Base-by-base conservation (phyloP, 2,888 invertebrate genomes). In the Cryptus viduatorius region DNA sequence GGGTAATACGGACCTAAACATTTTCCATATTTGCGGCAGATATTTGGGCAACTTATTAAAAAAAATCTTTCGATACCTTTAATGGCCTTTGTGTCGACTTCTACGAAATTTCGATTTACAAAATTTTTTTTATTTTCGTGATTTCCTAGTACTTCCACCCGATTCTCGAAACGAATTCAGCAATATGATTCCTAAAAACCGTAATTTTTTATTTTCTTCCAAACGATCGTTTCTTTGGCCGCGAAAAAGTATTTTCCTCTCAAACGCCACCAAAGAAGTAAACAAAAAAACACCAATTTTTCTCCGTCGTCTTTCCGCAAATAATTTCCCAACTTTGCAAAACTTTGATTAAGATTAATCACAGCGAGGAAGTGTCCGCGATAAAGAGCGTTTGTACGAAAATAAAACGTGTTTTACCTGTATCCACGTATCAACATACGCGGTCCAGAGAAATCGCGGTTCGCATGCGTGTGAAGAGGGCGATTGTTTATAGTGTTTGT, bases 401-500 rank as follows among this genome's bases (percentile, higher is more conserved):
- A 76, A 76, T 65, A 76, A 53, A 65, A 1, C 24, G 12, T n/a
- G 10, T 42, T 64, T 50, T 48, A 65, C 37, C 75, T 53, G 76
- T 19, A 16, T 16, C 1, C 7, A 31, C 44, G 19, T 56, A 37
- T 37, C 37, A 37, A 19, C 42, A 19, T 31, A 16, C 29, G 29
- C 3, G 44, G 46, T 29, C 29, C 61, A 48, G 24, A 65, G 1
- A 42, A 37, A 50, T 12, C n/a, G n/a, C n/a, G 3, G 42, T 48
- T 0, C 19, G 50, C 0, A 4, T 0, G 76, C 42, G 37, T 50
- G 69, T 71, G 59, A 76, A 65, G 24, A 14, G 4, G 64, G 71
- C 68, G 53, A 76, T 76, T 65, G 79, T 76, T 69, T 72, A 72
- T 46, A 10, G 53, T 14, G 24, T 65, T 76, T 42, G 71, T 76